These are phyloP conservation scores for Tetramorium parvispinum DNA, from an alignment of 1,140 invertebrate species.

Conservation along the genomic window DNA sequence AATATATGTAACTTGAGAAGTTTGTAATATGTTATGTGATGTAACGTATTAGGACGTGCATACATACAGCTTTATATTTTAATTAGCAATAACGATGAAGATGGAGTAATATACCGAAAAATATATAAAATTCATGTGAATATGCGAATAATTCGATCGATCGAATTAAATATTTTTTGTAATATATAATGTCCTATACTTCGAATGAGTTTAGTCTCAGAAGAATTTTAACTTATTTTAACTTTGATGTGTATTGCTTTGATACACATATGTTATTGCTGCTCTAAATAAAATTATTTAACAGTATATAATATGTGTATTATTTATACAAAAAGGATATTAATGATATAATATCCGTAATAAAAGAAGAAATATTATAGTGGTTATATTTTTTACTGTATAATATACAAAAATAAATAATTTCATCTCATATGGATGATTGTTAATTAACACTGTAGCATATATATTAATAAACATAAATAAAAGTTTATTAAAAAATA, in stretches of 20 bases:
- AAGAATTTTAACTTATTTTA: slow-evolving; percentile 50
- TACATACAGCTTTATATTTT: background rate
- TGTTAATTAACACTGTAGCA: background rate
- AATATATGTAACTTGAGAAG: background rate
- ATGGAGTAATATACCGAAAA: slow-evolving; percentile 20
- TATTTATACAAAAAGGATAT: background rate
- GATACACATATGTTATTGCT: background rate
- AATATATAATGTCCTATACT: background rate
- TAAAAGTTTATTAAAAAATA: background rate
- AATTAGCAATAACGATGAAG: slow-evolving; percentile 28
- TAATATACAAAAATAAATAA: background rate
- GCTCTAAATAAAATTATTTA: slow-evolving; percentile 22
- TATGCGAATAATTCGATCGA: slow-evolving; percentile 13
- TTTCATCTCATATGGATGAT: background rate
- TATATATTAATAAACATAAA: background rate
- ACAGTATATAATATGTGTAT: background rate
- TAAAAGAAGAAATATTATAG: background rate
- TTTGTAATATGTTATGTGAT: background rate
- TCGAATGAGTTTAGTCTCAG: slow-evolving; percentile 16
- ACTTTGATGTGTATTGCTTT: slow-evolving; percentile 24
- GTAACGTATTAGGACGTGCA: background rate
- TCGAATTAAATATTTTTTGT: slow-evolving; percentile 3
- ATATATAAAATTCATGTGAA: slow-evolving; percentile 10
- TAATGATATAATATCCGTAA: background rate
- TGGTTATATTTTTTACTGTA: background rate